Conservation (phyloP, 2,797 vertebrate genomes). For the Gymnopithys bicolor region DNA sequence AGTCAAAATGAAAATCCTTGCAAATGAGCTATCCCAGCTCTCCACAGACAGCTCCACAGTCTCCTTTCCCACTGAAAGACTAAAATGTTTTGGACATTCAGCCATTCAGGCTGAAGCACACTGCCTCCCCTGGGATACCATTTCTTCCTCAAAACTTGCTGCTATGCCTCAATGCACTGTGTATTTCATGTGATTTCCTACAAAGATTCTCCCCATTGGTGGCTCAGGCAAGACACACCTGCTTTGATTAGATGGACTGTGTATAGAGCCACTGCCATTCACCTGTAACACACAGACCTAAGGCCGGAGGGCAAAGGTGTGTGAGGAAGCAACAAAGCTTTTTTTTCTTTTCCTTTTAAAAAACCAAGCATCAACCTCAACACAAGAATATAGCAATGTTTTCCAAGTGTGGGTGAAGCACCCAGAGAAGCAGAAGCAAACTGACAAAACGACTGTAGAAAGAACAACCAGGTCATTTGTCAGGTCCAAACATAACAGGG, state of each 20-base stretch:
- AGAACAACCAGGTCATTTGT: background rate
- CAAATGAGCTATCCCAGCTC: background rate
- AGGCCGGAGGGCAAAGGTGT: background rate
- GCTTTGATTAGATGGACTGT: background rate
- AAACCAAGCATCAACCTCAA: background rate
- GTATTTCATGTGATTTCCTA: background rate
- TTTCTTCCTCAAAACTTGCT: background rate
- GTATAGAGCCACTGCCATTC: background rate
- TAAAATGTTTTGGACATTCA: background rate
- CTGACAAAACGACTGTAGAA: background rate
- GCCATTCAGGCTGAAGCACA: background rate
- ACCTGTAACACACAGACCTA: background rate
- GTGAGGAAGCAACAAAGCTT: background rate
- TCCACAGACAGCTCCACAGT: background rate
- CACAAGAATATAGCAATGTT: background rate
- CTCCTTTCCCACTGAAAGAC: background rate
- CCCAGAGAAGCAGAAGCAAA: background rate
- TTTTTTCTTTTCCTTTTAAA: background rate
- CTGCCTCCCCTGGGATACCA: background rate
- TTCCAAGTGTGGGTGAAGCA: background rate
- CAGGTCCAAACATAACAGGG: background rate
- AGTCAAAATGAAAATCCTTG: background rate
- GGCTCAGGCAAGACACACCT: background rate
- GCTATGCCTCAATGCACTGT: background rate
- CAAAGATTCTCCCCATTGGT: background rate